Evolutionary conservation across 2,113 vertebrate species (phyloP), one percentile per base, ranked within the genome.

Genomic region (Origma solitaria): DNA sequence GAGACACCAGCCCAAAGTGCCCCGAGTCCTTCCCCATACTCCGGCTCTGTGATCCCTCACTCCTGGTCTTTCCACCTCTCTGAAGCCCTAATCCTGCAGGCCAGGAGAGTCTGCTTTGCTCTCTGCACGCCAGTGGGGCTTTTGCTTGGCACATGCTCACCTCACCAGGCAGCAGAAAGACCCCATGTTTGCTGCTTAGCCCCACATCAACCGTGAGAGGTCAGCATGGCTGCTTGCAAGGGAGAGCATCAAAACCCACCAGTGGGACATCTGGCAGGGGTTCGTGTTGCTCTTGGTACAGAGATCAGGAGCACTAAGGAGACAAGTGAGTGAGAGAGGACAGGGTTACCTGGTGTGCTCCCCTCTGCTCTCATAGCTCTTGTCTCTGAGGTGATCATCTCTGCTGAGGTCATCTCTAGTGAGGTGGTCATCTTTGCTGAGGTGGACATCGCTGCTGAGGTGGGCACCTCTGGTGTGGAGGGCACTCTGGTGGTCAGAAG

Each of bases 401-500:
- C 30, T 65, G 21, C 2, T 45, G 31, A 20, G 25, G 12, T 30
- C 45, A 2, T 2, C 61, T 64, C 30, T 65, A 13, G 2, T 44
- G 30, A 15, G 22, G 37, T 44, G 12, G 31, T 4, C 50, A 11
- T 3, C 22, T 15, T 19, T 51, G 19, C 20, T 38, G 35, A 6
- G 28, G 37, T 10, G 9, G 19, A 22, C n/a, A 22, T 30, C 38
- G 19, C 33, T 81, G 78, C 8, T 31, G 44, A 40, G 18, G 53
- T 57, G 28, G 44, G 3, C 7, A 13, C 6, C 35, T 8, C 70
- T 75, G 31, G 17, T 2, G 0, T 4, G 13, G 11, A 13, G 44
- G 23, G 9, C 1, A 0, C 8, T 57, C 30, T 7, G 31, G 14
- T 51, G 33, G 14, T 19, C 1, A 0, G 24, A 21, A 13, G 5